Percentiles rank a stretch among this genome's conserved stretches.
Evolutionary conservation across 2,797 vertebrate genomes (phyloP).

Genomic region (Malacoraja senta): DNA sequence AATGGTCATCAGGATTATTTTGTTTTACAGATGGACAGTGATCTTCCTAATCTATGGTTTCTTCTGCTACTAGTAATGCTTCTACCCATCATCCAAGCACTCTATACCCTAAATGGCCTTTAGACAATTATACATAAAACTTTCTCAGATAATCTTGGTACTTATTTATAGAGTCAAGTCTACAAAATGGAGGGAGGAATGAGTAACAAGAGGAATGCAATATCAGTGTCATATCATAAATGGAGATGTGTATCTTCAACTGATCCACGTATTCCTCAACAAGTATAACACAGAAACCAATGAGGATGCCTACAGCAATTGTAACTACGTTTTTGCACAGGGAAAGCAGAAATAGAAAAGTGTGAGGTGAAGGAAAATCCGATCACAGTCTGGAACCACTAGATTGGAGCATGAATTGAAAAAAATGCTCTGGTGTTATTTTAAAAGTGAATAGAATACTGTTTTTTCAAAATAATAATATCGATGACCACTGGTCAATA

Average conservation of each 20-base stretch:
- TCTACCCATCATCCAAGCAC: neutral
- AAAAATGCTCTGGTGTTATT: neutral
- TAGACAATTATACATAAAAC: neutral
- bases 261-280: neutral
- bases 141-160: neutral
- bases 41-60: neutral
- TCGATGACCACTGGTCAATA: neutral
- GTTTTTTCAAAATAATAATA: neutral
- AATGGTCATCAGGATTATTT: neutral
- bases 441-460: neutral
- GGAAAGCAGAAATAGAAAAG: neutral
- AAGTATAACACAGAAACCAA: neutral
- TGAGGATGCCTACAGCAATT: neutral
- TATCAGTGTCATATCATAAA: neutral
- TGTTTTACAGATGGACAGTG: neutral
- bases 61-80: neutral
- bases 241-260: neutral
- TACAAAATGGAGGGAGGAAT: neutral
- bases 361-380: neutral
- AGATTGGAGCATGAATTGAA: neutral
- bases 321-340: neutral
- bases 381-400: neutral
- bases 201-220: neutral
- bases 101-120: neutral
- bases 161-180: neutral